Percentiles rank a stretch among this genome's conserved stretches.
Conservation (phyloP, 2,113 vertebrate species). For the Daubentonia madagascariensis region DNA sequence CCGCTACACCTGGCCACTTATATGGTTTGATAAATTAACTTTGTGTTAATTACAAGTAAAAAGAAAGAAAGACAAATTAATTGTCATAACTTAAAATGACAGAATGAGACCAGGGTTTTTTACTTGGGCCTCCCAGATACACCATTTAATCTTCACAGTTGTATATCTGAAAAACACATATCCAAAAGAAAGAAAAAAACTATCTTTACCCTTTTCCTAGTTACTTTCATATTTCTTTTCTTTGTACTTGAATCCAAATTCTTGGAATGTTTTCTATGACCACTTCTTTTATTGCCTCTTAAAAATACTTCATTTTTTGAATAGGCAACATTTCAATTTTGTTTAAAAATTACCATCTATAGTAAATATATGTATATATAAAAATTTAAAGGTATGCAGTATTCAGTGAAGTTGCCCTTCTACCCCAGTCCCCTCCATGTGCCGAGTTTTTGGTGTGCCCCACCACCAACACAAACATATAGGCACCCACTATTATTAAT, state of each 20-base stretch:
- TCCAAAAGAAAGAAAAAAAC: constrained; percentile 5
- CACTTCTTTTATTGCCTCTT: background rate
- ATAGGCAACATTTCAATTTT: background rate
- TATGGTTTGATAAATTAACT: constrained; percentile 9
- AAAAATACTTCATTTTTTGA: background rate
- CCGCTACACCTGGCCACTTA: background rate
- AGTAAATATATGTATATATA: background rate
- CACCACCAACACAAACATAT: background rate
- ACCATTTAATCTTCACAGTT: background rate
- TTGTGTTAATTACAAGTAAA: constrained; percentile 2
- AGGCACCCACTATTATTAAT: background rate
- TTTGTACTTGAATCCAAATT: background rate
- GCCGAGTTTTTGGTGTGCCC: background rate
- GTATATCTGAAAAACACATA: background rate
- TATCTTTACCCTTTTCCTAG: background rate
- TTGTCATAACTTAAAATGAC: background rate
- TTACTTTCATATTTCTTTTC: background rate
- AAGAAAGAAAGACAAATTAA: background rate
- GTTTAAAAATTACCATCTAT: background rate
- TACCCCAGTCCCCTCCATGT: background rate
- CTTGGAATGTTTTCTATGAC: background rate
- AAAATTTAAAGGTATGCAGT: background rate
- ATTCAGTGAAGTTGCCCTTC: background rate
- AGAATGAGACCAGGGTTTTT: background rate
- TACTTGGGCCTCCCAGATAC: background rate